Evolutionary conservation across 1,140 invertebrate genomes (phyloP), one percentile per base, ranked within the genome.

Genomic region (Prorops nasuta): DNA sequence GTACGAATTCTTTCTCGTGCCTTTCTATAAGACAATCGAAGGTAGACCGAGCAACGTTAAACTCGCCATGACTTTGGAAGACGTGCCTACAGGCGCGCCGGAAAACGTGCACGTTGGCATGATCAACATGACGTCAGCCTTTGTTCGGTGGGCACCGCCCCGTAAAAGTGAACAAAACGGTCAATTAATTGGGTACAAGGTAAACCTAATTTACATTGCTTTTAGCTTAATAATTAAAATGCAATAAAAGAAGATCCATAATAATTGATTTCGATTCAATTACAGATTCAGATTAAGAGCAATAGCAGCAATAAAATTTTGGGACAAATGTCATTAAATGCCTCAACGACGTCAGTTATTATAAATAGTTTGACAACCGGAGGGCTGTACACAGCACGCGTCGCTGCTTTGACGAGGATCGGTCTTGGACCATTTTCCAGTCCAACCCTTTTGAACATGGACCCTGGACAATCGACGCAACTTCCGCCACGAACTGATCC

Each of bases 1-100:
- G 62, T 95, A 95, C 66, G 90, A 94, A 72, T 90, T 93, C 62
- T 93, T 94, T 58, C 78, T 94, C 15, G 87, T 90, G n/a, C 91
- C 91, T 35, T 94, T 89, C 75, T 91, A 86, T 69, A 88, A 90
- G 56, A 86, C 83, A 3, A 83, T 94, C 12, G 89, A 92, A 59
- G 91, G 92, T 1, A 84, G 87, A 56, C 91, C 91, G 3, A 89
- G 86, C 17, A 90, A 90, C 68, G 86, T 87, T 1, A 83, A 85
- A 62, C 68, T 84, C 8, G 82, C 84, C 0, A 83, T 82, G 22
- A 90, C 89, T 1, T 70, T 84, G 24, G 88, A 90, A 72, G 88
- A 89, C 71, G 78, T 85, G 76, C 81, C 85, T 51, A 79, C 80
- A 1, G 86, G 86, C 6, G 84, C 92, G n/a, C 91, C 92, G 1